These are phyloP conservation scores for Ostrea denselamellosa DNA, from an alignment of 1,140 invertebrate species.

Conservation along the genomic window DNA sequence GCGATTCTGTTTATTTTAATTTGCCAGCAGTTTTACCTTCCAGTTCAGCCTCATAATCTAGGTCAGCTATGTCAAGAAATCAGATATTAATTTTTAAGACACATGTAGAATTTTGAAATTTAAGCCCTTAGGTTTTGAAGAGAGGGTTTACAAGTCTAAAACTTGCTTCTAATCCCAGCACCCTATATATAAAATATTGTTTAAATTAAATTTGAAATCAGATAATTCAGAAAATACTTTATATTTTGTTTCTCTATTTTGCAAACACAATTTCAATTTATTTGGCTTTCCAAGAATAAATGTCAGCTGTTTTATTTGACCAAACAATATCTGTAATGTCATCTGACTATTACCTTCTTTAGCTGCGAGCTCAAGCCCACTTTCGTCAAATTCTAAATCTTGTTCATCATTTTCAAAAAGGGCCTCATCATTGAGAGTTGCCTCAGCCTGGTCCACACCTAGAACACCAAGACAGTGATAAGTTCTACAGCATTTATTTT, in stretches of 20 bases:
- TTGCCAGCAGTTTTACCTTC: slow-evolving; percentile 56
- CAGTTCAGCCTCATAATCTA: slow-evolving; percentile 62
- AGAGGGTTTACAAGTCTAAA: too few species aligned
- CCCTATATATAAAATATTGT: too few species aligned
- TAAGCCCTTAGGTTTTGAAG: too few species aligned
- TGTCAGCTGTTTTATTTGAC: background rate
- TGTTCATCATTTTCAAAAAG: slow-evolving; percentile 64
- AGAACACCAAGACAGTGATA: background rate
- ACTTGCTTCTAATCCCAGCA: too few species aligned
- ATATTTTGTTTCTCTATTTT: background rate
- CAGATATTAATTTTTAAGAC: background rate
- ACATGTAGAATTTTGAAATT: too few species aligned
- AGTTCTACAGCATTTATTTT: background rate
- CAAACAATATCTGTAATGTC: background rate
- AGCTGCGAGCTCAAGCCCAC: slow-evolving; percentile 61
- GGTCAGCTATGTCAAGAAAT: slow-evolving; percentile 57
- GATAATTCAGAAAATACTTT: background rate
- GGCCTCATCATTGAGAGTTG: slow-evolving; percentile 45
- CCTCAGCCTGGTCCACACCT: slow-evolving; percentile 14
- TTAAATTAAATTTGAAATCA: background rate
- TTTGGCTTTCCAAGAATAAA: background rate
- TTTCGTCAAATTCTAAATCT: slow-evolving; percentile 69
- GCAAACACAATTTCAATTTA: background rate
- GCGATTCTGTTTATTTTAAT: background rate
- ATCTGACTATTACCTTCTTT: slow-evolving; percentile 62